Base-by-base conservation (phyloP, 2,888 invertebrate species). In the Andrena fulva region DNA sequence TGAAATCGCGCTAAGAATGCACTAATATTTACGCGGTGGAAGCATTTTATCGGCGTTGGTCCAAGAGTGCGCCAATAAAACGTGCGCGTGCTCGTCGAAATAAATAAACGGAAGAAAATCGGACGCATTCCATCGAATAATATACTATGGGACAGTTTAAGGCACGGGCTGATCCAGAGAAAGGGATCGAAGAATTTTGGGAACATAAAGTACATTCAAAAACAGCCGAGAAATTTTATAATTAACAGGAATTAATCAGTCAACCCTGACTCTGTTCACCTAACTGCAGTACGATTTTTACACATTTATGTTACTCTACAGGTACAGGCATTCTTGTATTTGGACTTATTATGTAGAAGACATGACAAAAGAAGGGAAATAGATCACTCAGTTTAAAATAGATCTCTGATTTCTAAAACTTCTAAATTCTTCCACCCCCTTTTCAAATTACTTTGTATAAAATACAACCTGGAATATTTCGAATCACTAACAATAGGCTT, bases 1-100 rank as follows among this genome's bases (percentile, higher is more conserved):
- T 88, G 88, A 88, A 87, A 86, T 80, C 80, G 72, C 60, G 69
- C 81, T 77, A 87, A 82, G 82, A 88, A 87, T 81, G 73, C 76
- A 63, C 77, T 87, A 84, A 77, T 80, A 73, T 84, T 83, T 84
- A 82, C 78, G 77, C 56, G 72, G 1, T 20, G 68, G 50, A 16
- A 12, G 50, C 29, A 56, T 72, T 73, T 80, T 80, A 79, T 80
- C 54, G 62, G 60, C 35, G 71, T 29, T 16, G 59, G 50, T 68
- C 56, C 66, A 50, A 48, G 52, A n/a, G 31, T 10, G 10, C 59
- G 64, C 52, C 64, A 27, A 48, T 66, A 64, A 70, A 71, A 42
- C 52, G 35, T 3, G 27, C 24, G 8, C 35, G 20, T 24, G 31
- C 24, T 7, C 33, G 42, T 42, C n/a, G 52, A 71, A 67, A 71